Percentiles rank a stretch among this genome's conserved stretches.
phyloP scores from a whole-genome alignment of 1,140 invertebrate species.

The Ptiloglossa arizonensis region DNA sequence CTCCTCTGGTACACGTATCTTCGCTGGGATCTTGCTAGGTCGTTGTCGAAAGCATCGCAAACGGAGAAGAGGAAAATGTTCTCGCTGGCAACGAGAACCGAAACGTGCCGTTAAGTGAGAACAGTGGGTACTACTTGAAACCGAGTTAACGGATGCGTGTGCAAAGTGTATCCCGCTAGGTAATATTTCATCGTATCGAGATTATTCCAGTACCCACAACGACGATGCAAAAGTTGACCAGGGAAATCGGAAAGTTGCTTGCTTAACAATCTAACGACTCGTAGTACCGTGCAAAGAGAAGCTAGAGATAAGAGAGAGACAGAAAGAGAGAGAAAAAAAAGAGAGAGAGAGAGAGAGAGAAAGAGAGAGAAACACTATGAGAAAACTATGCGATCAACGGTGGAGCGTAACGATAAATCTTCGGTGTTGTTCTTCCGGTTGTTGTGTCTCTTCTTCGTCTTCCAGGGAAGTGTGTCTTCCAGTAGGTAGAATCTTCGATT shows the following conservation, averaged over 20 bases:
- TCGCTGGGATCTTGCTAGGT: background rate
- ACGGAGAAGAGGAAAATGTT: background rate
- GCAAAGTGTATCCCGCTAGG: too few species aligned
- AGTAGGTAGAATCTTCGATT: background rate
- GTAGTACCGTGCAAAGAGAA: too few species aligned
- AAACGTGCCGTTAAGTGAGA: background rate
- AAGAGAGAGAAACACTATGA: background rate
- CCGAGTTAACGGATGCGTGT: too few species aligned
- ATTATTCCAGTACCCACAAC: too few species aligned
- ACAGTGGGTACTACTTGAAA: too few species aligned
- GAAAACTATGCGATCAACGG: background rate
- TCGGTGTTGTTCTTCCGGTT: background rate
- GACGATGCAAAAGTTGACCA: too few species aligned
- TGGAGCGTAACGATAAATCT: background rate
- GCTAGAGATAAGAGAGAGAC: too few species aligned
- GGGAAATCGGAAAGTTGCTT: too few species aligned
- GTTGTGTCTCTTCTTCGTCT: background rate
- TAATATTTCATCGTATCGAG: too few species aligned
- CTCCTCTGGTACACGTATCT: background rate
- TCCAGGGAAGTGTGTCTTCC: background rate
- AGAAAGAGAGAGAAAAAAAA: too few species aligned
- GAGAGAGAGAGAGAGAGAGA: too few species aligned
- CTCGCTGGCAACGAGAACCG: background rate
- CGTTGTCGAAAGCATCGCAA: background rate
- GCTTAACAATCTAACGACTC: too few species aligned